Evolutionary conservation across 2,113 vertebrate genomes (phyloP), one percentile per base, ranked within the genome.

Genomic region (Ranitomeya imitator): DNA sequence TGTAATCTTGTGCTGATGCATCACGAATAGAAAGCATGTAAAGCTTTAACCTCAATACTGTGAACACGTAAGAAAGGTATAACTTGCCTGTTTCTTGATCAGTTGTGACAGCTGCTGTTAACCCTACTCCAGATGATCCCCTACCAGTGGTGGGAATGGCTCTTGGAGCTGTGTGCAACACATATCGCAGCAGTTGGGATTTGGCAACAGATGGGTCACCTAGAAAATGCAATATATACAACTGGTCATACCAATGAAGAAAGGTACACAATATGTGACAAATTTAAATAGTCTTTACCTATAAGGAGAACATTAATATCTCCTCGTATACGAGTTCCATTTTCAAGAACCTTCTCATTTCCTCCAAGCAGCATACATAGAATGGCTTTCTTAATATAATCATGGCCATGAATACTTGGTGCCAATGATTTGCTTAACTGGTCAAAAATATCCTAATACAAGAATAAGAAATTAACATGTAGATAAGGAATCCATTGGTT

Each of bases 291-390:
- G 81, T 51, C 85, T 90, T 93, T 91, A 95, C 95, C 96, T 94
- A 96, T 97, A 92, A 97, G 95, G 81, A 97, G 92, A 90, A 96
- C 95, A 94, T 95, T 94, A 93, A 96, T 96, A 91, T 94, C 94
- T 92, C 94, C 95, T 93, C 95, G 93, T 93, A 94, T 95, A 91
- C 90, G 61, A 85, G 94, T 95, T 89, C 94, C 93, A 90, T 96
- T 93, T 90, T 94, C 92, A 91, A 95, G 90, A 88, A 92, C 93
- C 92, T 96, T 95, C 94, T 97, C 95, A 93, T 96, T 97, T 91
- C 94, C 93, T 88, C 54, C 92, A 86, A 96, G 93, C 79, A 83
- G 91, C 92, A 96, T 91, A 91, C 92, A 95, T 89, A 95, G 94
- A 92, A 97, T 96, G 85, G 92, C 94, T 93, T 96, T 97, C 94